phyloP scores from a whole-genome alignment of 2,113 vertebrate species.

The Tinamus guttatus region DNA sequence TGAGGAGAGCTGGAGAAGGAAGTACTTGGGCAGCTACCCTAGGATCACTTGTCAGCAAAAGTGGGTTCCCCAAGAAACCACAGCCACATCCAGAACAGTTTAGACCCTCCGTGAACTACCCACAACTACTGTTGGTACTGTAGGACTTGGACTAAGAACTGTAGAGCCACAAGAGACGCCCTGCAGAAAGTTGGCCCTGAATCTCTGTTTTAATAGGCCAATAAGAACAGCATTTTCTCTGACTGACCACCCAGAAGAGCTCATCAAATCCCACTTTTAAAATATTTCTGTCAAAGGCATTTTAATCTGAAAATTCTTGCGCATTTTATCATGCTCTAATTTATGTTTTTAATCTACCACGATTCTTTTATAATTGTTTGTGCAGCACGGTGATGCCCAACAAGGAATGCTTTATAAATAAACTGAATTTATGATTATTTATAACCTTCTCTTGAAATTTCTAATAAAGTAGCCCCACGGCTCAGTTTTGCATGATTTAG shows the following conservation, averaged over 20 bases:
- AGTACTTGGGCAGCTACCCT: not conserved
- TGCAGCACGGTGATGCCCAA: not conserved
- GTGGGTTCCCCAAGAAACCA: not conserved
- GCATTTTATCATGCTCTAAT: slow-evolving; percentile 42
- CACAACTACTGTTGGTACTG: not conserved
- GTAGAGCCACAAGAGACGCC: not conserved
- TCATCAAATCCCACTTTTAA: not conserved
- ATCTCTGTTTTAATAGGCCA: not conserved
- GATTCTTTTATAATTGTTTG: slow-evolving; percentile 43
- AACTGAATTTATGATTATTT: slow-evolving; percentile 61
- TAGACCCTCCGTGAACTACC: not conserved
- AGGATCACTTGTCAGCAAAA: not conserved
- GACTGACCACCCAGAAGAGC: not conserved
- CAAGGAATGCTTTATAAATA: slow-evolving; percentile 42
- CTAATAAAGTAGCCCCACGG: not conserved
- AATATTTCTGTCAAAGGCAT: not conserved
- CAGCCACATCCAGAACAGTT: not conserved
- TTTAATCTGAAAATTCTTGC: not conserved
- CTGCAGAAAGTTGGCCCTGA: not conserved
- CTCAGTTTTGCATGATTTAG: not conserved
- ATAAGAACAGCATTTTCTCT: not conserved
- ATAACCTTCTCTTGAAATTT: slow-evolving; percentile 35
- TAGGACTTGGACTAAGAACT: not conserved
- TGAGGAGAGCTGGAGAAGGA: not conserved
- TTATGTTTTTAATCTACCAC: slow-evolving; percentile 58